Conservation (phyloP, 1,140 invertebrate genomes). For the Drosophila novamexicana region DNA sequence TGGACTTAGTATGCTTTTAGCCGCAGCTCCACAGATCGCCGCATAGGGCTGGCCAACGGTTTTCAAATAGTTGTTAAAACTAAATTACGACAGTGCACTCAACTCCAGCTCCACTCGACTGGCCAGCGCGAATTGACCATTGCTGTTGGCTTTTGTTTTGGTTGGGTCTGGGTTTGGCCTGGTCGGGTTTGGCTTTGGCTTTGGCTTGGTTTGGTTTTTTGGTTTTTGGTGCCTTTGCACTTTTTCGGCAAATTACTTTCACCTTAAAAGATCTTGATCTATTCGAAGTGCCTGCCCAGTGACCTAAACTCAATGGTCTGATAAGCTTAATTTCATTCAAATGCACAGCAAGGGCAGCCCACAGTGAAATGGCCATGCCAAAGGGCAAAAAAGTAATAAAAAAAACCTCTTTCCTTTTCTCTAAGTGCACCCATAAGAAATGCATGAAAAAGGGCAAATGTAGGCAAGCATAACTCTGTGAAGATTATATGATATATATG, state of each 20-base stretch:
- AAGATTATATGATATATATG: too few species aligned
- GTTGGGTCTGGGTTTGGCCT: background rate
- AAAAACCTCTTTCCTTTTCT: conserved; percentile 9
- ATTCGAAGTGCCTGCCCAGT: conserved; percentile 63
- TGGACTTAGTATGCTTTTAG: conserved; percentile 48
- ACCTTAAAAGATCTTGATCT: conserved; percentile 35
- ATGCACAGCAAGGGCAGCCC: conserved; percentile 39
- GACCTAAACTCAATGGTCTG: conserved; percentile 81
- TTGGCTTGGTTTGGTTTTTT: conserved; percentile 16
- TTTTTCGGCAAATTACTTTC: conserved; percentile 57
- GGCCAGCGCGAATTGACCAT: conserved; percentile 34
- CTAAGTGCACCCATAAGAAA: background rate
- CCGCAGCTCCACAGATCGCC: background rate
- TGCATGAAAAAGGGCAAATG: background rate
- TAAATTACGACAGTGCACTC: conserved; percentile 75
- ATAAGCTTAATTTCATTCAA: conserved; percentile 61
- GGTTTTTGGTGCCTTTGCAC: conserved; percentile 6
- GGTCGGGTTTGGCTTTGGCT: background rate
- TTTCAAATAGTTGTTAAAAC: conserved; percentile 67
- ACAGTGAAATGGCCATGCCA: conserved; percentile 11
- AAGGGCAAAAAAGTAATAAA: conserved; percentile 11
- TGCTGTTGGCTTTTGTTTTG: conserved; percentile 12
- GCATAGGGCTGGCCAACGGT: conserved; percentile 67
- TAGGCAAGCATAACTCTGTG: too few species aligned
- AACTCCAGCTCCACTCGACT: conserved; percentile 36